phyloP scores from a whole-genome alignment of 2,797 vertebrate species.

The Cacajao melanocephalus region DNA sequence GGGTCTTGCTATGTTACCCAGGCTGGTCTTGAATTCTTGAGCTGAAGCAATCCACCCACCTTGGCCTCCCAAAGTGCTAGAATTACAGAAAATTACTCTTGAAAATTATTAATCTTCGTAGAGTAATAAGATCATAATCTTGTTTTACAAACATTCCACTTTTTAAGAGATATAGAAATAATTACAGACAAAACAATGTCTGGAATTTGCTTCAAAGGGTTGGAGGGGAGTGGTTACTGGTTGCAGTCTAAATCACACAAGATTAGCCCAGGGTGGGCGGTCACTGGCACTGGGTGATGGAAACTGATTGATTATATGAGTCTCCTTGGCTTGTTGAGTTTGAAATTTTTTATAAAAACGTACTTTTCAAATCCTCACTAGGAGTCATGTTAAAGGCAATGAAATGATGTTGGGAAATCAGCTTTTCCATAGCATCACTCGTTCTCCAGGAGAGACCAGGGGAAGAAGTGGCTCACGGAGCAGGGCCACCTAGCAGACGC shows the following conservation, averaged over 20 bases:
- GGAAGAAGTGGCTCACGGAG: too few species aligned
- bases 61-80: background rate
- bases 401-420: background rate
- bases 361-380: background rate
- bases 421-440: background rate
- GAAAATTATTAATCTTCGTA: background rate
- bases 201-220: background rate
- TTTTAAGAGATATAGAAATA: background rate
- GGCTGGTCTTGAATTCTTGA: background rate
- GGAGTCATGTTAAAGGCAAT: background rate
- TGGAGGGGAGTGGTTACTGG: background rate
- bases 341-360: background rate
- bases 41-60: background rate
- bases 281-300: background rate
- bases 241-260: too few species aligned
- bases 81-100: background rate
- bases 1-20: background rate
- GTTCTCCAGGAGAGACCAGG: background rate
- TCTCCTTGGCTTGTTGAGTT: background rate
- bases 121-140: background rate
- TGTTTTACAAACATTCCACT: background rate
- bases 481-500: background rate
- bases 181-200: background rate
- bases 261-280: background rate
- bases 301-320: background rate